Evolutionary conservation across 2,113 vertebrate genomes (phyloP), one percentile per base, ranked within the genome.

Genomic region (Casuarius casuarius): DNA sequence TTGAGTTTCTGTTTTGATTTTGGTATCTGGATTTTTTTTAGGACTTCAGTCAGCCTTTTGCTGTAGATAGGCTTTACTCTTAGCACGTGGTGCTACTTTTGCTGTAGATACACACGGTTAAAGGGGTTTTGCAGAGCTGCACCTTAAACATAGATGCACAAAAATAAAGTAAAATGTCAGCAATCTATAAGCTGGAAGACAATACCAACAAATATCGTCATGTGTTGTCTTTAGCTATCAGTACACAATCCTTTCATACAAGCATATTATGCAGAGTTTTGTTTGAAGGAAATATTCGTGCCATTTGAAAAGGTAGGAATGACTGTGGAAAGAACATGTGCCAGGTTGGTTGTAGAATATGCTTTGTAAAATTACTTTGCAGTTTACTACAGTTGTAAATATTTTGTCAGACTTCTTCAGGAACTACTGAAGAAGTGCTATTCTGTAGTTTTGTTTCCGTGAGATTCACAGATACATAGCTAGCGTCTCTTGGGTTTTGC

Each of bases 351-450:
- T 40, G 38, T 38, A 46, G 71, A 71, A 44, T 29, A 46, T 52
- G 35, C 51, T 62, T 90, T 89, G 48, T 92, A 84, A 92, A 90
- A 61, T 66, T 63, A n/a, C 61, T 75, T 21, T 68, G 6, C 9
- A 46, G 76, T 82, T 92, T 93, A 84, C 91, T 94, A 89, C 2
- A 3, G 42, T 89, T 87, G 84, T 96, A 94, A 95, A 87, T 80
- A 74, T 82, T 95, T 95, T 92, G 85, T 93, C 92, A 94, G 19
- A 51, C 91, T 94, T 95, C 71, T 95, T 94, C n/a, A 85, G 95
- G 92, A 93, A 97, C 92, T 96, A 95, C 67, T 96, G 78, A 93
- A 89, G 65, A 95, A 54, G 44, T 68, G 51, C 9, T 89, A 18
- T 85, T 97, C 74, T 90, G 56, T 87, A 93, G 61, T 79, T 95